Conservation (phyloP, 1,140 invertebrate species). For the Cotesia typhae region DNA sequence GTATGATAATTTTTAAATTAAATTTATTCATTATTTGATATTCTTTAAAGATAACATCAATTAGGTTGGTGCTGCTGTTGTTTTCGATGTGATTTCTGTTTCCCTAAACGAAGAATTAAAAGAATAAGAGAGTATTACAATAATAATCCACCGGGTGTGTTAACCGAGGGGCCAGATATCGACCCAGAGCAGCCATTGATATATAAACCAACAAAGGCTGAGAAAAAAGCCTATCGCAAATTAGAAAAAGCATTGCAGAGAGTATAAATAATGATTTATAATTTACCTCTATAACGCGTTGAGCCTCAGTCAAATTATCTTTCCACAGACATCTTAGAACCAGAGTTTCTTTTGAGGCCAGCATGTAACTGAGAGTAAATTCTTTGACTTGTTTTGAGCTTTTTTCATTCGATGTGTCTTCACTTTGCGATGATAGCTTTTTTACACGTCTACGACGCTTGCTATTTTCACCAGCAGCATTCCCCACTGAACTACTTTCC, state of each 20-base stretch:
- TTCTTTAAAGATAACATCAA: slow-evolving; percentile 29
- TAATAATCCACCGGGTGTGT: slow-evolving; percentile 51
- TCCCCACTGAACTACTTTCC: slow-evolving; percentile 44
- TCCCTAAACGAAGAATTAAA: slow-evolving; percentile 49
- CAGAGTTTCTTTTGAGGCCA: slow-evolving; percentile 53
- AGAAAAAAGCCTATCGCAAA: slow-evolving; percentile 47
- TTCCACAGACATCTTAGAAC: slow-evolving; percentile 57
- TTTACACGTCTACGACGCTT: slow-evolving; percentile 44
- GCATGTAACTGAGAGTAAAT: slow-evolving; percentile 54
- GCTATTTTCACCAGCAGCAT: slow-evolving; percentile 24
- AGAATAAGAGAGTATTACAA: slow-evolving; percentile 50
- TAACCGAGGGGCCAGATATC: slow-evolving; percentile 32
- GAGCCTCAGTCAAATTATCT: slow-evolving; percentile 50
- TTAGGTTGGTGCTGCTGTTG: slow-evolving; percentile 60
- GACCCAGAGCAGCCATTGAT: slow-evolving; percentile 28
- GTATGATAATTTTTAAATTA: slow-evolving; percentile 34
- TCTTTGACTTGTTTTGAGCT: slow-evolving; percentile 38
- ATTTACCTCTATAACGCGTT: slow-evolving; percentile 54
- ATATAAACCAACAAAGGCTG: slow-evolving; percentile 50
- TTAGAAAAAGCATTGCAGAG: slow-evolving; percentile 51
- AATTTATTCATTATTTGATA: slow-evolving; percentile 12
- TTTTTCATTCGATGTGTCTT: slow-evolving; percentile 19
- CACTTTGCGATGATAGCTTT: slow-evolving; percentile 28
- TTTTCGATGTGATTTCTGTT: slow-evolving; percentile 52
- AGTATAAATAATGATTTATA: slow-evolving; percentile 42